Evolutionary conservation across 1,140 invertebrate species (phyloP).

Genomic region (Agrypnia vestita): DNA sequence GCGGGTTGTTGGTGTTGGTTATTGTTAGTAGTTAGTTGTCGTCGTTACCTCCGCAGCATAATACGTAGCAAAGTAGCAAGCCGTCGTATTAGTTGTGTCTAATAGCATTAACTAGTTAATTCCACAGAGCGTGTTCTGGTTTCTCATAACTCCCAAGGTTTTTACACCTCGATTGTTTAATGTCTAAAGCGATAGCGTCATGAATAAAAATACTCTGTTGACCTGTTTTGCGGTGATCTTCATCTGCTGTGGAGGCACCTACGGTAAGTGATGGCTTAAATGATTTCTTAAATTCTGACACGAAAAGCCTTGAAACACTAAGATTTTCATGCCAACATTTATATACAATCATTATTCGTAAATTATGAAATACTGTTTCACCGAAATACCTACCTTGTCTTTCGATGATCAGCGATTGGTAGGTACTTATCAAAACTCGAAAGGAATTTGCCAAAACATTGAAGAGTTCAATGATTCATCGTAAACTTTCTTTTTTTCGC

Average conservation of each 20-base stretch:
- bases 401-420: too few species aligned
- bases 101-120: background rate
- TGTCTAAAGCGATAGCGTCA: slow-evolving; percentile 7
- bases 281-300: background rate
- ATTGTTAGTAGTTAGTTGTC: too few species aligned
- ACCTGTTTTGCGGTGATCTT: slow-evolving; percentile 61
- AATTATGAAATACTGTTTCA: too few species aligned
- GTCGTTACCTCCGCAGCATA: background rate
- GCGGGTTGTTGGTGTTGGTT: background rate
- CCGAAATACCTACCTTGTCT: too few species aligned
- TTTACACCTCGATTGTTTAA: background rate
- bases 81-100: background rate
- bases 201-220: slow-evolving; percentile 56
- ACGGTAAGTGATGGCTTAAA: slow-evolving; percentile 16
- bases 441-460: too few species aligned
- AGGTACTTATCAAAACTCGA: too few species aligned
- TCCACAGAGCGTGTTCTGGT: background rate
- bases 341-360: too few species aligned
- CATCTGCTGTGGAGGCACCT: slow-evolving; percentile 49
- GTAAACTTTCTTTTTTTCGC: too few species aligned
- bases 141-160: slow-evolving; percentile 1
- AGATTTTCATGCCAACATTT: background rate
- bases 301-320: background rate
- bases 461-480: too few species aligned
- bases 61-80: background rate